Evolutionary conservation across 1,140 invertebrate genomes (phyloP).

Genomic region (Drosophila santomea): DNA sequence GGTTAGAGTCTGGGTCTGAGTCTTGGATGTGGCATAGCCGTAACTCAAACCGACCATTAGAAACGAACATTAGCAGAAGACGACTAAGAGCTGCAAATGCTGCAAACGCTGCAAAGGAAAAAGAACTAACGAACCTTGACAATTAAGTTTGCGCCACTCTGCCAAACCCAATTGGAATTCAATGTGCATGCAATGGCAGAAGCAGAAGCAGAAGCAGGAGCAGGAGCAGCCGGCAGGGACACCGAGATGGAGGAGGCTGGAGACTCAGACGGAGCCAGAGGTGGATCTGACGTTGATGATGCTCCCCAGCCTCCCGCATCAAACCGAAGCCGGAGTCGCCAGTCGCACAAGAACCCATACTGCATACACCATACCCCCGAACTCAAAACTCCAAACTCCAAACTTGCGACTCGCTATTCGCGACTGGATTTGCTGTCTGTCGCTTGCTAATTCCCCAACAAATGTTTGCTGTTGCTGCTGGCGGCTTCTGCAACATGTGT

Average conservation of each 20-base stretch:
- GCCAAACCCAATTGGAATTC: conserved; percentile 81
- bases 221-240: conserved; percentile 39
- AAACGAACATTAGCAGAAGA: conserved; percentile 75
- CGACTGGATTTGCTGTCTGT: conserved; percentile 37
- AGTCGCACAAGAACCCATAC: too few species aligned
- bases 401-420: too few species aligned
- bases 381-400: neutral
- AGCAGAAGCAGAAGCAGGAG: conserved; percentile 44
- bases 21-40: conserved; percentile 48
- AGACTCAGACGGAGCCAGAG: conserved; percentile 19
- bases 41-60: conserved; percentile 82
- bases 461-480: conserved; percentile 68
- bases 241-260: conserved; percentile 2
- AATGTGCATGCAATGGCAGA: conserved; percentile 76
- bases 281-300: conserved; percentile 67
- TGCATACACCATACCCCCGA: too few species aligned
- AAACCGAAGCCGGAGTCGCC: conserved; percentile 61
- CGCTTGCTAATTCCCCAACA: conserved; percentile 74
- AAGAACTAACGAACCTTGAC: conserved; percentile 80
- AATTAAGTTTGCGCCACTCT: conserved; percentile 80
- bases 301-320: conserved; percentile 45
- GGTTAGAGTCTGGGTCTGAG: conserved; percentile 21
- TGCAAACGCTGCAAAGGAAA: conserved; percentile 43
- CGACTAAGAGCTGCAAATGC: conserved; percentile 19
- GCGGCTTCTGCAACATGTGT: conserved; percentile 65